Conservation (phyloP, 1,140 invertebrate species). For the Drosophila kanapiae region DNA sequence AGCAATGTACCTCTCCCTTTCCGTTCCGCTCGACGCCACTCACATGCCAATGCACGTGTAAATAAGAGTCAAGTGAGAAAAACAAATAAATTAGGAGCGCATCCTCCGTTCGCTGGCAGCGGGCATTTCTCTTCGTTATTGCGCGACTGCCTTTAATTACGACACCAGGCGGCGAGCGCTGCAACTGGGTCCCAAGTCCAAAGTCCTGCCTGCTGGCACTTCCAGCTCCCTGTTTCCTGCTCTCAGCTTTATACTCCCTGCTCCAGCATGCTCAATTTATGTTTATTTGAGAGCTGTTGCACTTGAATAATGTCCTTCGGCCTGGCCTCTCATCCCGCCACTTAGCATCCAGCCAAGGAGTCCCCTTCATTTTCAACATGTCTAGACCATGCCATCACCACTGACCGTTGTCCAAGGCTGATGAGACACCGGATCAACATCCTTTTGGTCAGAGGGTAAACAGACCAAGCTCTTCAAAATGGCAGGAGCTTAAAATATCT, state of each 20-base stretch:
- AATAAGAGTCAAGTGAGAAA: constrained; percentile 79
- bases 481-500: neutral
- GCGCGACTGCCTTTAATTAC: constrained; percentile 75
- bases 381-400: neutral
- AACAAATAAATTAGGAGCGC: constrained; percentile 67
- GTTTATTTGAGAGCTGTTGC: constrained; percentile 67
- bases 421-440: constrained; percentile 6
- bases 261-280: constrained; percentile 66
- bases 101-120: constrained; percentile 48
- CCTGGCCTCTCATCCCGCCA: constrained; percentile 23
- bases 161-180: constrained; percentile 46
- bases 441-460: neutral
- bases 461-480: neutral
- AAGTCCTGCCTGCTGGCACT: constrained; percentile 10
- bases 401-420: constrained; percentile 1
- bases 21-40: constrained; percentile 18
- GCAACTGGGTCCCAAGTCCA: constrained; percentile 43
- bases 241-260: constrained; percentile 1
- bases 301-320: constrained; percentile 55
- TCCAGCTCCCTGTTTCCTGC: constrained; percentile 5
- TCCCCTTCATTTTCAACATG: neutral
- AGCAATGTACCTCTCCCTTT: neutral
- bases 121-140: constrained; percentile 76
- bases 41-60: constrained; percentile 78
- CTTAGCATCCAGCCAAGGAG: constrained; percentile 12